phyloP scores from a whole-genome alignment of 2,797 vertebrate species.

The Enteromius argenteus region DNA sequence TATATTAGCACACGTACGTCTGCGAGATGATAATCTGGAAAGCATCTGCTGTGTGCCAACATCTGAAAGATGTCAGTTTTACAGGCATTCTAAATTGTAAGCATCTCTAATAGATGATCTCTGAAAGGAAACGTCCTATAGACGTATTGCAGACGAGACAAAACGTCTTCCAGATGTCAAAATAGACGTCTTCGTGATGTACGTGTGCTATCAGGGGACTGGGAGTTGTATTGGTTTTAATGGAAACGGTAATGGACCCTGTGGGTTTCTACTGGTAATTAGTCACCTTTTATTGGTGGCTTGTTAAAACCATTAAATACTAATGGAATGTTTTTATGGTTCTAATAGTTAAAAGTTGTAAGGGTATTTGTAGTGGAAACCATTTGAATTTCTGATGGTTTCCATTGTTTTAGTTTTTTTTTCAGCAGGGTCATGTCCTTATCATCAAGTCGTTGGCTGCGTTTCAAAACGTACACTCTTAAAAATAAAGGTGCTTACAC shows the following conservation, averaged over 20 bases:
- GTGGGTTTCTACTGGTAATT: neutral
- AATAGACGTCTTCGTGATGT: neutral
- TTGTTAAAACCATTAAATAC: neutral
- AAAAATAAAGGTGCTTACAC: neutral
- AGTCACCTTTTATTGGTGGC: conserved; percentile 2
- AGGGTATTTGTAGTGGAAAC: neutral
- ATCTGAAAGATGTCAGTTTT: neutral
- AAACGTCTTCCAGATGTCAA: neutral
- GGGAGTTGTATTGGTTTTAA: neutral
- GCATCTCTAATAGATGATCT: neutral
- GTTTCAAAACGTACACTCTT: neutral
- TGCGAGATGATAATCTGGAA: neutral
- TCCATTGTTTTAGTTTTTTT: neutral
- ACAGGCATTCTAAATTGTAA: too few species aligned
- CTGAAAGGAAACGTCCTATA: neutral
- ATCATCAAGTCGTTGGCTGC: neutral
- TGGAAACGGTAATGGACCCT: neutral
- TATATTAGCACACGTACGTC: neutral
- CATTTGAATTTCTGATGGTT: neutral
- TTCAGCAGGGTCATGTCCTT: conserved; percentile 20
- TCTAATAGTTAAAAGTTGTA: neutral
- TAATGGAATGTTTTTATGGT: neutral
- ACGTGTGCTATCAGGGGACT: neutral
- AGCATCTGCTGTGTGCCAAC: neutral
- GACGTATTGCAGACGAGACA: neutral